A percentile compares a stretch with the other conserved stretches of the same genome.
Evolutionary conservation across 2,113 vertebrate species (phyloP).

Genomic region (Trematomus loennbergii): DNA sequence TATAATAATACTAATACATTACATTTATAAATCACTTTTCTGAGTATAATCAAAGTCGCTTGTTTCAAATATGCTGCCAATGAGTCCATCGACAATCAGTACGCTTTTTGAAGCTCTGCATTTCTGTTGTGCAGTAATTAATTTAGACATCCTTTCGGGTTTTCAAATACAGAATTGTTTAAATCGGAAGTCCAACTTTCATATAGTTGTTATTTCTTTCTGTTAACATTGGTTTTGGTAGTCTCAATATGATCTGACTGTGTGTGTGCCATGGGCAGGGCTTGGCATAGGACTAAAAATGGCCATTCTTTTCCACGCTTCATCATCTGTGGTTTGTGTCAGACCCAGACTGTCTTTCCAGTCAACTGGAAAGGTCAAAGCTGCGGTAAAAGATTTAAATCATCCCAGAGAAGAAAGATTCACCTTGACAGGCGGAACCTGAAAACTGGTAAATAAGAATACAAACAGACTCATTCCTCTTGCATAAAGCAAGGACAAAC

Average conservation of each 20-base stretch:
- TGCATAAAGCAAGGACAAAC: slow-evolving; percentile 56
- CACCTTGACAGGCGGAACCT: slow-evolving; percentile 81
- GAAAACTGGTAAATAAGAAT: slow-evolving; percentile 74
- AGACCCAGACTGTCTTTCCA: slow-evolving; percentile 62
- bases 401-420: slow-evolving; percentile 75
- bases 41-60: no score
- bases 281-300: slow-evolving; percentile 70
- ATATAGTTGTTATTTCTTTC: slow-evolving; percentile 5
- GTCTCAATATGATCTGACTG: slow-evolving; percentile 6
- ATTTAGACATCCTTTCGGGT: neutral
- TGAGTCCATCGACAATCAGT: neutral
- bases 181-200: neutral
- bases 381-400: slow-evolving; percentile 82
- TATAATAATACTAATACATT: no score
- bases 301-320: slow-evolving; percentile 61
- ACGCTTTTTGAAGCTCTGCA: neutral
- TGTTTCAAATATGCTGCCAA: neutral
- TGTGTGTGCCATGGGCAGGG: slow-evolving; percentile 22
- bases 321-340: slow-evolving; percentile 79
- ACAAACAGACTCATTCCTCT: slow-evolving; percentile 53
- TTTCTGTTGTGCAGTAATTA: neutral
- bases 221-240: neutral
- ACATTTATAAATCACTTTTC: no score
- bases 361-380: slow-evolving; percentile 83
- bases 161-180: neutral